Evolutionary conservation across 2,113 vertebrate species (phyloP), one percentile per base, ranked within the genome.

Genomic region (Amphiprion ocellaris): DNA sequence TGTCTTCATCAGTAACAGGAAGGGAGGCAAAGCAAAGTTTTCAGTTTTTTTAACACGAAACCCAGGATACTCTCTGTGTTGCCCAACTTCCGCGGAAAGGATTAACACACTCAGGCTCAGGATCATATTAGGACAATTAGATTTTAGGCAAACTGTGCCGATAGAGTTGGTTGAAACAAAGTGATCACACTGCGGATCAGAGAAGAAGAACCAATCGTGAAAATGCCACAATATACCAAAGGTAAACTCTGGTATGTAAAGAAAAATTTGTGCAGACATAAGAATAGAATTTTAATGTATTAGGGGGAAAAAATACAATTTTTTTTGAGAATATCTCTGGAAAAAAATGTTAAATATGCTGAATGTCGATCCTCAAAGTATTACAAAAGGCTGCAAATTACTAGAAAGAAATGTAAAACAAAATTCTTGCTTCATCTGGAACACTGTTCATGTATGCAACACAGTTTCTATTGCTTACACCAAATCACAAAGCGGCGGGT

Each of bases 1-100:
- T 83, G 78, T 79, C 72, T 83, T 73, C 71, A 91, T 90, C 79
- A 73, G 68, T 21, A 83, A 90, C 79, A 92, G 91, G 90, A 94
- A 92, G 80, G 81, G 66, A 86, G 67, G 62, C 66, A 79, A 65
- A 74, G 46, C 71, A 77, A 90, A 69, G 59, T 10, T 68, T 37
- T 53, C 61, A 15, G 67, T 50, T n/a, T 46, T 49, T 61, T 28
- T 65, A 86, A 87, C 88, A 91, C 54, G 37, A 89, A 52, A 89
- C 60, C 79, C n/a, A 86, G 87, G 89, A 92, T 86, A 71, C 73
- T 15, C 9, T 70, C 52, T 79, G 26, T 50, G 61, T 94, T 93
- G 81, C 89, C 81, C 78, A 94, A 94, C 86, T 92, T 94, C 91
- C 79, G 63, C 60, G 23, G 76, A 72, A 47, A 73, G 21, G 61